These are phyloP conservation scores for Megalonaias nervosa DNA, from an alignment of 1,140 invertebrate species.

Conservation along the genomic window DNA sequence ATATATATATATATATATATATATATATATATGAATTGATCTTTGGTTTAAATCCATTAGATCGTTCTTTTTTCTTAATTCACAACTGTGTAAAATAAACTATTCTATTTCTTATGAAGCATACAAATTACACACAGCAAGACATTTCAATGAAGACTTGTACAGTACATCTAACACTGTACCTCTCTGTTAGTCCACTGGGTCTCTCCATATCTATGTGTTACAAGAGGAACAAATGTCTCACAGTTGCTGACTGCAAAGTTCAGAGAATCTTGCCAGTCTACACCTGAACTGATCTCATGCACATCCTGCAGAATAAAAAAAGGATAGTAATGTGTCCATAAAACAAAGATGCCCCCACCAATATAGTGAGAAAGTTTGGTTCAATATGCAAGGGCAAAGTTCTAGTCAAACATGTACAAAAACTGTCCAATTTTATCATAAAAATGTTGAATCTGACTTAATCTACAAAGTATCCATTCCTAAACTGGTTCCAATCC, in stretches of 20 bases:
- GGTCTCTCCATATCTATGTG: conserved; percentile 71
- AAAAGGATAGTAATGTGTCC: not conserved
- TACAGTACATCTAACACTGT: conserved; percentile 8
- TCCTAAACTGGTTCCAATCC: too few relatives aligned
- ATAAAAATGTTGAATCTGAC: too few relatives aligned
- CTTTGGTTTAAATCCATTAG: too few relatives aligned
- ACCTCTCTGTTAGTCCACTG: conserved; percentile 74
- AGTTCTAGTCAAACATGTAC: not conserved
- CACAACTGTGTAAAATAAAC: too few relatives aligned
- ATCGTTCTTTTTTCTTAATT: too few relatives aligned
- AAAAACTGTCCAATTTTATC: too few relatives aligned
- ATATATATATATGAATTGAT: too few relatives aligned
- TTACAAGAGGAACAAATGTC: conserved; percentile 73
- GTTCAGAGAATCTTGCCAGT: conserved; percentile 74
- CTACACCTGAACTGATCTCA: conserved; percentile 72
- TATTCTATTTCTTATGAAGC: too few relatives aligned
- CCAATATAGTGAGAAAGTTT: not conserved
- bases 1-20: too few relatives aligned
- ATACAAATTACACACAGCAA: too few relatives aligned
- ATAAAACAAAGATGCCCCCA: not conserved
- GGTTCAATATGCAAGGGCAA: not conserved
- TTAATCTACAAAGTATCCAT: too few relatives aligned
- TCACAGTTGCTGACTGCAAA: conserved; percentile 72
- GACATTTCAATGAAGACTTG: not conserved
- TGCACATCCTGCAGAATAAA: conserved; percentile 70